Conservation (phyloP, 1,140 invertebrate genomes). For the Leptestheria dahalacensis region DNA sequence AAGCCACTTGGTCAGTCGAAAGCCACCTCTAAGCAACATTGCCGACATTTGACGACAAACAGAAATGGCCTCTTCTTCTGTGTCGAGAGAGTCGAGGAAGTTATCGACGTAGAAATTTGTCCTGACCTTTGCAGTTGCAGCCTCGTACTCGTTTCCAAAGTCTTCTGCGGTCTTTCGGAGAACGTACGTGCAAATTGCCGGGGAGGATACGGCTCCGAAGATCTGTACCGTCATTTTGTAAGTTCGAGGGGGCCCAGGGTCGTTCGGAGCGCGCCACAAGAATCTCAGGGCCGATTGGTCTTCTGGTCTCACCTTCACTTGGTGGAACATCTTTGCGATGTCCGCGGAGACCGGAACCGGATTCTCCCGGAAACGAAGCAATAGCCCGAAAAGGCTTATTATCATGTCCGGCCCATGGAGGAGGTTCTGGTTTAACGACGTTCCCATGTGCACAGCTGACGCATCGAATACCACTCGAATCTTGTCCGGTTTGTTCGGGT, state of each 20-base stretch:
- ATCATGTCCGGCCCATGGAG: slow-evolving; percentile 1
- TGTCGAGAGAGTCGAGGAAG: neutral
- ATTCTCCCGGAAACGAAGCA: slow-evolving; percentile 3
- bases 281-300: slow-evolving; percentile 14
- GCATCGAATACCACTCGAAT: slow-evolving; percentile 2
- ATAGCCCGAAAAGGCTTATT: neutral
- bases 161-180: slow-evolving; percentile 1
- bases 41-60: neutral
- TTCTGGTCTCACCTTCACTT: slow-evolving; percentile 3
- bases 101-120: slow-evolving; percentile 14
- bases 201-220: slow-evolving; percentile 18
- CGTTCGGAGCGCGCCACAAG: slow-evolving; percentile 13
- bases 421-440: neutral
- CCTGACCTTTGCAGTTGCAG: neutral
- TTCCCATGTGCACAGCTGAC: neutral
- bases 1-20: slow-evolving; percentile 11
- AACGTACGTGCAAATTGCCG: slow-evolving; percentile 5
- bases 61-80: slow-evolving; percentile 1
- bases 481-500: slow-evolving; percentile 5
- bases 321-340: slow-evolving; percentile 14
- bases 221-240: slow-evolving; percentile 15
- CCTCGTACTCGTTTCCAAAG: slow-evolving; percentile 5
- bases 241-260: neutral
- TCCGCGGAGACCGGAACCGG: slow-evolving; percentile 4
- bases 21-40: neutral